Evolutionary conservation across 2,113 vertebrate genomes (phyloP).

Genomic region (Xerus inauris): DNA sequence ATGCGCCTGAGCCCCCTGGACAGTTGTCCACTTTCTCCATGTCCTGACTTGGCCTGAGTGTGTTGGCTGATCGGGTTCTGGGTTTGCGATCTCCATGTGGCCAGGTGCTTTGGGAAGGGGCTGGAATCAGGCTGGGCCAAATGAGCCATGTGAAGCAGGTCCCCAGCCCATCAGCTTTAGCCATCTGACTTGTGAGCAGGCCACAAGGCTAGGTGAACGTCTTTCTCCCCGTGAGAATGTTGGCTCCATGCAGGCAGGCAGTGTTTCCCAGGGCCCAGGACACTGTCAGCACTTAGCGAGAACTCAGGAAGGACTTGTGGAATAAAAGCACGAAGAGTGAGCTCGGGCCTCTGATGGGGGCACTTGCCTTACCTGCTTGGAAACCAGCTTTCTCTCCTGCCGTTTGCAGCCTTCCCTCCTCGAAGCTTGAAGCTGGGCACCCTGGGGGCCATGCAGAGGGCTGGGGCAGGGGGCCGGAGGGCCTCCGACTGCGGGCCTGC

Average conservation of each 20-base stretch:
- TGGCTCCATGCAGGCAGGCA: background rate
- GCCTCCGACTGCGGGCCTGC: constrained; percentile 55
- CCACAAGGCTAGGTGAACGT: background rate
- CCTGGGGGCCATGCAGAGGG: constrained; percentile 84
- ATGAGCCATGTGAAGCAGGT: background rate
- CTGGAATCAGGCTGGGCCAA: background rate
- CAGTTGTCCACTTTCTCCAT: fast-evolving
- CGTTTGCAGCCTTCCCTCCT: constrained; percentile 20
- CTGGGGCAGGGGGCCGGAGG: constrained; percentile 80
- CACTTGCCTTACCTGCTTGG: background rate
- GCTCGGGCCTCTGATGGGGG: background rate
- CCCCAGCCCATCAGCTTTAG: background rate
- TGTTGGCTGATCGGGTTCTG: background rate
- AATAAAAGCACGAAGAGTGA: background rate
- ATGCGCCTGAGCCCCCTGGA: background rate
- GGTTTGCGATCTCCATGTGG: background rate
- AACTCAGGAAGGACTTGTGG: background rate
- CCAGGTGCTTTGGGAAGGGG: background rate
- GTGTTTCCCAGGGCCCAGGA: background rate
- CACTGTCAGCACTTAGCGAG: background rate
- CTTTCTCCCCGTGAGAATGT: background rate
- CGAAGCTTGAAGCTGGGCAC: background rate
- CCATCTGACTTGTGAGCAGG: background rate
- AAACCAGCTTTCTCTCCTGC: background rate
- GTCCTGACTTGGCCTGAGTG: background rate